Percentiles rank a stretch among this genome's conserved stretches.
Evolutionary conservation across 1,140 invertebrate species (phyloP).

Genomic region (Drosophila chauvacae): DNA sequence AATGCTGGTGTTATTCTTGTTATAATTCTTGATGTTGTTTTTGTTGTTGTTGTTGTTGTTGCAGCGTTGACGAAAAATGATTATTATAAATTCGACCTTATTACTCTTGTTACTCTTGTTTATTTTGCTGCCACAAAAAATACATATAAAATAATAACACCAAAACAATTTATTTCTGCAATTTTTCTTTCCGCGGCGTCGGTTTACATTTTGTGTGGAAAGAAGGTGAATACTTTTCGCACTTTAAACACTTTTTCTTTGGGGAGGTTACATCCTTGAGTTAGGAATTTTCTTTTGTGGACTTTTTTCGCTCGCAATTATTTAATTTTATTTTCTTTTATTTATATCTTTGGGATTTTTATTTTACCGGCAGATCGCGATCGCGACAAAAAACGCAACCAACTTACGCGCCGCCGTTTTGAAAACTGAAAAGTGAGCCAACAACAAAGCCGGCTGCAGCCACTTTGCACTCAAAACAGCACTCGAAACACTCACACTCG

Average conservation of each 20-base stretch:
- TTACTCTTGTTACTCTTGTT: conserved; percentile 82
- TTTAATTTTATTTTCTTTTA: neutral
- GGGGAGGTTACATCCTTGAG: conserved; percentile 33
- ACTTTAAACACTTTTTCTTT: conserved; percentile 27
- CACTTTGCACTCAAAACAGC: conserved; percentile 65
- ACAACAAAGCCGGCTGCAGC: conserved; percentile 68
- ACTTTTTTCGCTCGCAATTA: neutral
- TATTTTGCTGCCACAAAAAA: conserved; percentile 49
- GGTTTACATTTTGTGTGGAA: conserved; percentile 30
- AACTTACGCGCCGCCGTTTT: conserved; percentile 75
- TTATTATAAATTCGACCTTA: conserved; percentile 82
- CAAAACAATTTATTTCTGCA: conserved; percentile 50
- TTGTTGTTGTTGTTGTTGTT: neutral
- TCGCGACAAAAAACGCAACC: conserved; percentile 63
- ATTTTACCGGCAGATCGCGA: conserved; percentile 56
- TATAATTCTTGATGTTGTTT: conserved; percentile 10
- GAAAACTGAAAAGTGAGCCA: conserved; percentile 68
- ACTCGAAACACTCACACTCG: conserved; percentile 21
- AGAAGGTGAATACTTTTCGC: conserved; percentile 40
- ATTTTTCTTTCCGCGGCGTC: conserved; percentile 37
- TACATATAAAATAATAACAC: conserved; percentile 23
- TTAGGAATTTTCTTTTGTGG: conserved; percentile 20
- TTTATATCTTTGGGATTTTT: neutral
- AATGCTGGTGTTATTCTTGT: conserved; percentile 11
- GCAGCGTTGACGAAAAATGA: conserved; percentile 76